Percentiles rank a stretch among this genome's conserved stretches.
Conservation (phyloP, 2,888 invertebrate genomes). For the Dugesia japonica region DNA sequence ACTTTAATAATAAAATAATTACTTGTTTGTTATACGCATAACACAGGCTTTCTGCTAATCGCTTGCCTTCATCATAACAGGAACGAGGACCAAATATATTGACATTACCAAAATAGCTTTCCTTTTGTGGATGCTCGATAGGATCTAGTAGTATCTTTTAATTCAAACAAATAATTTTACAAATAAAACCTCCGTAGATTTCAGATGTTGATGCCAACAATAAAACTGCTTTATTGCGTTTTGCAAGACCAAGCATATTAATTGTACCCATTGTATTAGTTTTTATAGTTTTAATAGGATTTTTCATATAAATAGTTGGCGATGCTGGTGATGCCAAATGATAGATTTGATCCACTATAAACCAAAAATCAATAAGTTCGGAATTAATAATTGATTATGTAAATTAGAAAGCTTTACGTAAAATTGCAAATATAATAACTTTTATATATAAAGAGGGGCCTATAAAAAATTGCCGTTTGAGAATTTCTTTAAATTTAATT, state of each 20-base stretch:
- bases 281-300: constrained; percentile 96
- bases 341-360: constrained; percentile 62
- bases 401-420: too few relatives aligned
- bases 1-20: not conserved
- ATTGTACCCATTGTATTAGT: constrained; percentile 77
- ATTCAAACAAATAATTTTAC: too few relatives aligned
- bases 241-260: constrained; percentile 58
- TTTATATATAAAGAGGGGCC: too few relatives aligned
- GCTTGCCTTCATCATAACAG: constrained; percentile 97
- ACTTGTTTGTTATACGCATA: constrained; percentile 82
- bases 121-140: constrained; percentile 86
- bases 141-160: constrained; percentile 56
- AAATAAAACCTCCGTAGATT: constrained; percentile 63
- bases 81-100: constrained; percentile 77
- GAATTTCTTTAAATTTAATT: too few relatives aligned
- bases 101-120: constrained; percentile 96
- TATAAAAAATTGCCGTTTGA: too few relatives aligned
- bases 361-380: too few relatives aligned
- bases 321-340: constrained; percentile 96
- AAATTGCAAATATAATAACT: too few relatives aligned
- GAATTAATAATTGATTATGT: too few relatives aligned
- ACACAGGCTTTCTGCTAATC: constrained; percentile 81
- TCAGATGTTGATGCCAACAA: constrained; percentile 94
- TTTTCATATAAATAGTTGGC: constrained; percentile 97
- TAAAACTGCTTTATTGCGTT: constrained; percentile 74